Conservation (phyloP, 2,797 vertebrate species). For the Argyrosomus regius region DNA sequence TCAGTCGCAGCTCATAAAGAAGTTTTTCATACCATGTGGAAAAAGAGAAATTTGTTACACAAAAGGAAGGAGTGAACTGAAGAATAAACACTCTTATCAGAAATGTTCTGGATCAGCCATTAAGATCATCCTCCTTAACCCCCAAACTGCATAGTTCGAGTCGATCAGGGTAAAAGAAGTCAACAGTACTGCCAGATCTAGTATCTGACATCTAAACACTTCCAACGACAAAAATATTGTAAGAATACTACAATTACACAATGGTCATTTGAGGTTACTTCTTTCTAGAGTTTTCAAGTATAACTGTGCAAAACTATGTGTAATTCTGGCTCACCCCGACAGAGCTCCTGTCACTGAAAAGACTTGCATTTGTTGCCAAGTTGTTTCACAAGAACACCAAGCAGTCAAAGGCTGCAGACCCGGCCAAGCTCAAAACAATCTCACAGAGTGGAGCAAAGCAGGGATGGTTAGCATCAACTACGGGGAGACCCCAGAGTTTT, state of each 20-base stretch:
- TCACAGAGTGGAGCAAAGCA: constrained; percentile 36
- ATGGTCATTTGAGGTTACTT: constrained; percentile 15
- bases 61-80: not conserved
- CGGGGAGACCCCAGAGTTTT: constrained; percentile 44
- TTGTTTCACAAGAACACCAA: constrained; percentile 60
- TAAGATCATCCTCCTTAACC: constrained; percentile 12
- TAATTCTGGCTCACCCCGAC: constrained; percentile 51
- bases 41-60: constrained; percentile 33
- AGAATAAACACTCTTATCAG: constrained; percentile 16
- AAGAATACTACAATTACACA: not conserved
- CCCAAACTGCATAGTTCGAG: not conserved
- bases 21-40: constrained; percentile 30
- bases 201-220: constrained; percentile 12
- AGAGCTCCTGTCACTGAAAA: constrained; percentile 49
- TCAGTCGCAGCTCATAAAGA: not conserved
- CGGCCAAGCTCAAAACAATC: constrained; percentile 49
- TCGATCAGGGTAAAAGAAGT: constrained; percentile 11
- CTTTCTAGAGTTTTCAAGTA: constrained; percentile 25
- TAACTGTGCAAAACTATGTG: constrained; percentile 50
- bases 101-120: not conserved
- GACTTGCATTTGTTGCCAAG: constrained; percentile 58
- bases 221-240: not conserved
- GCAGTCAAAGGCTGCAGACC: constrained; percentile 44
- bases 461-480: constrained; percentile 48
- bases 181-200: not conserved